Conservation (phyloP, 2,113 vertebrate species). For the Kobus ellipsiprymnus region DNA sequence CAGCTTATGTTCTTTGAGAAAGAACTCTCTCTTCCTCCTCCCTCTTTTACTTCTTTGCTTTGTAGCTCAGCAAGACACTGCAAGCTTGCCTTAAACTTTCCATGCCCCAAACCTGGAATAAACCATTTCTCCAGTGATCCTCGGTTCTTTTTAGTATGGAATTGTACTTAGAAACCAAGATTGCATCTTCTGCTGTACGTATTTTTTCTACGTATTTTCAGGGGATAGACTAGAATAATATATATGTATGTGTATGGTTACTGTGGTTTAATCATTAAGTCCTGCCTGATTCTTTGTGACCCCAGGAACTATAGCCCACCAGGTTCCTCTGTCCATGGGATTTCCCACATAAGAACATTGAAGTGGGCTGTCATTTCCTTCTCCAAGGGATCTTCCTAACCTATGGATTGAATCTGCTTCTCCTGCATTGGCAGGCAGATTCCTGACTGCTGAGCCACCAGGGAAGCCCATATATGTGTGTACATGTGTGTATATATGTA, state of each 20-base stretch:
- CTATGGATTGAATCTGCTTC: background rate
- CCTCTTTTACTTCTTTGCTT: background rate
- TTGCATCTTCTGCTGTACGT: background rate
- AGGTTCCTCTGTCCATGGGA: background rate
- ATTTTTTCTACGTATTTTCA: background rate
- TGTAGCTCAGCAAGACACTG: background rate
- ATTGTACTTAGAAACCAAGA: background rate
- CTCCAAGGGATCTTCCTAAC: background rate
- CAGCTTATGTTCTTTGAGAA: background rate
- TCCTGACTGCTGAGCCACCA: background rate
- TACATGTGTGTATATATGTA: background rate
- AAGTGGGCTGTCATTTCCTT: background rate
- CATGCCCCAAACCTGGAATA: background rate
- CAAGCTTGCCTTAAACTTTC: background rate
- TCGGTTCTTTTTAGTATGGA: background rate
- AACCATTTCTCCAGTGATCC: background rate
- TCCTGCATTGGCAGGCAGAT: background rate
- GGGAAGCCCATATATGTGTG: background rate
- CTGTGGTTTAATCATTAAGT: background rate
- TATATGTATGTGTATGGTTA: background rate
- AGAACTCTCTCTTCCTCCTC: background rate
- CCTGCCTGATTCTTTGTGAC: background rate
- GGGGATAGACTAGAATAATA: background rate
- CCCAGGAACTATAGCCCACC: background rate
- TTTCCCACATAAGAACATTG: background rate